A percentile compares a stretch with the other conserved stretches of the same genome.
These are phyloP conservation scores for Sorex maritimensis DNA, from an alignment of 2,797 vertebrate genomes.

Conservation along the genomic window DNA sequence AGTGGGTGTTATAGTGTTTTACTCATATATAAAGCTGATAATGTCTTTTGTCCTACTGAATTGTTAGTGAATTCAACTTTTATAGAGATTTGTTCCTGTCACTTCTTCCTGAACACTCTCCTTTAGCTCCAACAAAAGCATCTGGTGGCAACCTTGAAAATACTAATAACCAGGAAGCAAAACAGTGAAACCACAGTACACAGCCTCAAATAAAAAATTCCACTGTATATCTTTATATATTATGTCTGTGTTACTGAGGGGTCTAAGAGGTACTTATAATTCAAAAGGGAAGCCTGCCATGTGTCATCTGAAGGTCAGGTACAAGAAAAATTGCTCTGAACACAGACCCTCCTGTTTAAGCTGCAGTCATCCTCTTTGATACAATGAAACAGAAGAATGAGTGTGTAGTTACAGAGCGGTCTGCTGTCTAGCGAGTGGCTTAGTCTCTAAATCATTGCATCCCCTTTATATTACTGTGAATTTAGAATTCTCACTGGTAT, in stretches of 20 bases:
- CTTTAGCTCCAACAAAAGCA: background rate
- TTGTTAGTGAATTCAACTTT: slow-evolving; percentile 56
- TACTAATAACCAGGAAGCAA: background rate
- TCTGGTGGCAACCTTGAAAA: background rate
- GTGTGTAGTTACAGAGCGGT: background rate
- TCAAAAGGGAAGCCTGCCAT: background rate
- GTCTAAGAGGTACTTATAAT: background rate
- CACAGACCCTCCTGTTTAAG: background rate
- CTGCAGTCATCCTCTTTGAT: background rate
- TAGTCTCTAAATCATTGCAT: background rate
- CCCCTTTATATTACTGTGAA: background rate
- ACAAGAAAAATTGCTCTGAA: background rate
- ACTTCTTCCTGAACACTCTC: background rate
- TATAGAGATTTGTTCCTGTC: background rate
- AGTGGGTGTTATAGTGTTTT: slow-evolving; percentile 75
- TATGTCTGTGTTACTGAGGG: background rate
- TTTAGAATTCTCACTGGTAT: background rate
- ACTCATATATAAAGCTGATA: slow-evolving; percentile 45
- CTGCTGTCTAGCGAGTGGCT: background rate
- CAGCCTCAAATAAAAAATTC: background rate
- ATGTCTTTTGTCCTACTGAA: slow-evolving; percentile 66
- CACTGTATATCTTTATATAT: background rate
- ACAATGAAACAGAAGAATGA: background rate
- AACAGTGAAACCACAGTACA: background rate
- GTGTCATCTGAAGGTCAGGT: background rate